Evolutionary conservation across 2,797 vertebrate genomes (phyloP).

Genomic region (Tadarida brasiliensis): DNA sequence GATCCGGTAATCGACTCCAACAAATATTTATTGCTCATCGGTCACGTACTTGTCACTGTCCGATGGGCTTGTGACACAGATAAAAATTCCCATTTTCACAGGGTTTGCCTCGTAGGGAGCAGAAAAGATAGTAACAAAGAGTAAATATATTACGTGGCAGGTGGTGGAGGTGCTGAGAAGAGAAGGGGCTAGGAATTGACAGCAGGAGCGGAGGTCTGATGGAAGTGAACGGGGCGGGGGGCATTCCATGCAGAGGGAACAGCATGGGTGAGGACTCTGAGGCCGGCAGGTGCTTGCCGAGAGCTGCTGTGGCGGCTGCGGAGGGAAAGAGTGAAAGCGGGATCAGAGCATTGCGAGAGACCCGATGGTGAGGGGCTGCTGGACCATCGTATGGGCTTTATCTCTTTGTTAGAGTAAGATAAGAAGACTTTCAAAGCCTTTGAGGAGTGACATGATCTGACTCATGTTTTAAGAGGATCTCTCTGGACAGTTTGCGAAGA

Average conservation of each 20-base stretch:
- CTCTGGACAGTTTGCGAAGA: background rate
- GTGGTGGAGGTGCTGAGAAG: background rate
- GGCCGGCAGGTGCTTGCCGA: background rate
- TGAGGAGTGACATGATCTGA: background rate
- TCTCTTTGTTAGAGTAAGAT: background rate
- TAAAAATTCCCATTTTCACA: background rate
- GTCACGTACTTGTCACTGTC: background rate
- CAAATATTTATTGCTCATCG: background rate
- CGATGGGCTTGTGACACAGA: background rate
- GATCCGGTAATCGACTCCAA: background rate
- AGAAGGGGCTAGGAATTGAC: background rate
- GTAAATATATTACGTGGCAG: too few relatives aligned
- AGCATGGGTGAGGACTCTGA: background rate
- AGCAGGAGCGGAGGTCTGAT: background rate
- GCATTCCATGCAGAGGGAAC: background rate
- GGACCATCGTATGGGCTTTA: fast-evolving
- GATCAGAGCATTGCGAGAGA: background rate
- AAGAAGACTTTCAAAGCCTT: background rate
- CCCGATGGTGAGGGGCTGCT: background rate
- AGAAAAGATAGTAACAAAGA: background rate
- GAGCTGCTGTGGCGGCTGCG: background rate
- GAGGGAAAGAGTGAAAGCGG: background rate
- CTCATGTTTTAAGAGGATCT: background rate
- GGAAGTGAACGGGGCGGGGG: background rate
- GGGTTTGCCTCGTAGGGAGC: background rate